Percentiles rank a stretch among this genome's conserved stretches.
These are phyloP conservation scores for Apis laboriosa DNA, from an alignment of 1,140 invertebrate species.

Conservation along the genomic window DNA sequence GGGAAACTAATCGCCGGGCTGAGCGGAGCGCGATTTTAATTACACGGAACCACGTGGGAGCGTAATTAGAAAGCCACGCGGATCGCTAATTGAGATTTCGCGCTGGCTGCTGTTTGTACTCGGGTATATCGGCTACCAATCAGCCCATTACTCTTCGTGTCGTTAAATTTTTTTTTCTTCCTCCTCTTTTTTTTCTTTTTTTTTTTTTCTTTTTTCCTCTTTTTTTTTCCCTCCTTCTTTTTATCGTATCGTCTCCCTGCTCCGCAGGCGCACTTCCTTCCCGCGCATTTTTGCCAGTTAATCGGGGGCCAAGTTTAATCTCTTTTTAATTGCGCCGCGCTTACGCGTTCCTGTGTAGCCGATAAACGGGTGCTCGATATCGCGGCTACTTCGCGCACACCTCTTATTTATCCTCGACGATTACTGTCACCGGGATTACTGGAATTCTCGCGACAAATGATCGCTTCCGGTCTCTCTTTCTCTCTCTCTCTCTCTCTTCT, in stretches of 20 bases:
- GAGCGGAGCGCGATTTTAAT: conserved; percentile 29
- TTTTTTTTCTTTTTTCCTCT: no score
- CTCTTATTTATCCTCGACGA: conserved; percentile 41
- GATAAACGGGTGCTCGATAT: conserved; percentile 46
- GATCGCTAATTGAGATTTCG: conserved; percentile 44
- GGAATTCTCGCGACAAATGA: conserved; percentile 40
- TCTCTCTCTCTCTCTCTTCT: not conserved
- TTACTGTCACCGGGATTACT: conserved; percentile 45
- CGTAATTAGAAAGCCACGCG: conserved; percentile 36
- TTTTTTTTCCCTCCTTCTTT: not conserved
- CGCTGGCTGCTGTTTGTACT: conserved; percentile 24
- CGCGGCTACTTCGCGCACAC: conserved; percentile 10
- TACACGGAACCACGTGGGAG: conserved; percentile 27
- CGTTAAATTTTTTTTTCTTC: not conserved
- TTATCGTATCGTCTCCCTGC: not conserved
- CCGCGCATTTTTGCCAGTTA: conserved; percentile 8
- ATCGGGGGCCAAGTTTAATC: conserved; percentile 39
- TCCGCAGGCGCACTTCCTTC: no score
- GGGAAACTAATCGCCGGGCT: conserved; percentile 15
- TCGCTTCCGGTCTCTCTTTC: not conserved
- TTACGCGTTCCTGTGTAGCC: conserved; percentile 18
- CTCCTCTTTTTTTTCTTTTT: no score
- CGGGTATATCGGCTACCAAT: conserved; percentile 18
- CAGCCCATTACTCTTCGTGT: not conserved
- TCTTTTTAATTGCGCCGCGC: conserved; percentile 50